Evolutionary conservation across 2,797 vertebrate genomes (phyloP), one percentile per base, ranked within the genome.

Genomic region (Pygocentrus nattereri): DNA sequence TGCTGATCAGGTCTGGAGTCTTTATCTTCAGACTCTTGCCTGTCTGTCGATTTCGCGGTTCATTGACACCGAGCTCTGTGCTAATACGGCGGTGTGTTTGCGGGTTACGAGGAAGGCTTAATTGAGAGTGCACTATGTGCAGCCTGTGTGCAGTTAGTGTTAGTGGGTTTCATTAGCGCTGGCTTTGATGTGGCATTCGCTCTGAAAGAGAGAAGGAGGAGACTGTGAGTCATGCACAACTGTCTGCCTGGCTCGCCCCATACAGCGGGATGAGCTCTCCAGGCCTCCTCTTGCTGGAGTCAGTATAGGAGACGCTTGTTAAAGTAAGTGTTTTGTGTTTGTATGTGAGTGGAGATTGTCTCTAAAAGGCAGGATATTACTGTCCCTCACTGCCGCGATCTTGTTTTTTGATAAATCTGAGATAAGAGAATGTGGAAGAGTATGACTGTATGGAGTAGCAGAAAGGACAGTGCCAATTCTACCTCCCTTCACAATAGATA

Each of bases 181-280:
- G 56, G n/a, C 74, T 76, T 82, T 76, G 74, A 76, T 76, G 65
- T 44, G 80, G 69, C 80, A 12, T 76, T 81, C 74, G 15, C 18
- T 50, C 18, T 0, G 8, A 19, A 27, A 16, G 58, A 44, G 58
- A 64, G 72, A 50, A 73, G 78, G 59, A 80, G 78, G 70, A 79
- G 69, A 27, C 59, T 0, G 52, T 59, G 74, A 71, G 74, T 74
- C 80, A 76, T 62, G 52, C 52, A 52, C 27, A 12, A 31, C 80
- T 44, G 56, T 23, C 71, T 58, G 64, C 23, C 54, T 41, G 41
- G 21, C 34, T 44, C 8, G 10, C 2, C 34, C 6, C 19, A 61
- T 25, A 69, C 27, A 10, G 54, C 59, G 25, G 49, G 59, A 74
- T 27, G 21, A 54, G 70, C 38, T 70, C 59, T 6, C 58, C 16